Conservation (phyloP, 2,113 vertebrate species). For the Ahaetulla prasina region DNA sequence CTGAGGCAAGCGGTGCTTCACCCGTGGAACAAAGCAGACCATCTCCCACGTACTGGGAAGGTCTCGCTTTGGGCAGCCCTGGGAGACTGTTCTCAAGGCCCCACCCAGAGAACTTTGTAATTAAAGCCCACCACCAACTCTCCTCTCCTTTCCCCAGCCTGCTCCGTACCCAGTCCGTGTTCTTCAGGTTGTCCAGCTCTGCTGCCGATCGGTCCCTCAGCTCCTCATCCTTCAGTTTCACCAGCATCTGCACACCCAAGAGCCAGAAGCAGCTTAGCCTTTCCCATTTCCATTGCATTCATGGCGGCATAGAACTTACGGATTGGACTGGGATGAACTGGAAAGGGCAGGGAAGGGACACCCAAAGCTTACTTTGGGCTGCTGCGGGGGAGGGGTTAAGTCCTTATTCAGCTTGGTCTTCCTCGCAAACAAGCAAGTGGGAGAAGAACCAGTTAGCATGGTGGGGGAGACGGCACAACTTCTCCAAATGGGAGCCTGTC, state of each 20-base stretch:
- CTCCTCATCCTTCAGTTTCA: conserved; percentile 78
- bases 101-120: background rate
- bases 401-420: background rate
- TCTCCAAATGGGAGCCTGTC: background rate
- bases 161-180: conserved; percentile 86
- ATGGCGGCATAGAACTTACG: background rate
- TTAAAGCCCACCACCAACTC: background rate
- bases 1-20: background rate
- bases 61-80: background rate
- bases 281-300: background rate
- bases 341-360: background rate
- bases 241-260: conserved; percentile 78
- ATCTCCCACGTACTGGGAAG: background rate
- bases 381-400: background rate
- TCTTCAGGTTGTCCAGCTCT: conserved; percentile 82
- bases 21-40: background rate
- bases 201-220: conserved; percentile 65
- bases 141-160: background rate
- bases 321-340: background rate
- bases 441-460: background rate
- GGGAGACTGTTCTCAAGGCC: background rate
- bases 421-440: background rate
- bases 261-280: background rate
- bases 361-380: background rate
- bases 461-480: background rate